Evolutionary conservation across 2,888 invertebrate genomes (phyloP).

Genomic region (Neuroscelio doddi): DNA sequence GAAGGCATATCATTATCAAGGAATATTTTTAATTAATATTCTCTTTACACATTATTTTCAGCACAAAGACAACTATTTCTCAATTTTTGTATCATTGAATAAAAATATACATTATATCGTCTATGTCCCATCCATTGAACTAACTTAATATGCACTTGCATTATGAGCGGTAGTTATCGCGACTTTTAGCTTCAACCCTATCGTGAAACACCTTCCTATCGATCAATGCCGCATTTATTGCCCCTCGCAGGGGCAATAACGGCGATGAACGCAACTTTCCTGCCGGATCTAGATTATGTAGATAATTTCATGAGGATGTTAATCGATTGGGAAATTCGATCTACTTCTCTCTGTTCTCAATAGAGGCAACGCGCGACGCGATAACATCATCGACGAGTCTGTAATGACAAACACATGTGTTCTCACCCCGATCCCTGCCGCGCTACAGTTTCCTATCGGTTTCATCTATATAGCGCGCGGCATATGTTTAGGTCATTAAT

Average conservation of each 20-base stretch:
- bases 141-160: conserved; percentile 10
- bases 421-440: conserved; percentile 47
- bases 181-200: conserved; percentile 42
- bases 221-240: conserved; percentile 47
- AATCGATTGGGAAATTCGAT: conserved; percentile 49
- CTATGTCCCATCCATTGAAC: too few relatives aligned
- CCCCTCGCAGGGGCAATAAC: conserved; percentile 39
- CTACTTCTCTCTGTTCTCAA: conserved; percentile 20
- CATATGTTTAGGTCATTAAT: conserved; percentile 69
- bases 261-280: conserved; percentile 24
- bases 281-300: conserved; percentile 39
- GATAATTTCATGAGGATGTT: conserved; percentile 39
- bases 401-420: conserved; percentile 69
- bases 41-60: too few relatives aligned
- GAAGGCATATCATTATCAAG: conserved; percentile 21
- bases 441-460: conserved; percentile 54
- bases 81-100: too few relatives aligned
- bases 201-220: conserved; percentile 42
- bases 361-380: conserved; percentile 21
- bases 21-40: conserved; percentile 21
- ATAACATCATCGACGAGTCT: conserved; percentile 59
- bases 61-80: too few relatives aligned
- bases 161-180: conserved; percentile 36
- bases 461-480: conserved; percentile 59
- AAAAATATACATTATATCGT: too few relatives aligned